These are phyloP conservation scores for Formica selysi DNA, from an alignment of 1,140 invertebrate genomes.

Conservation along the genomic window DNA sequence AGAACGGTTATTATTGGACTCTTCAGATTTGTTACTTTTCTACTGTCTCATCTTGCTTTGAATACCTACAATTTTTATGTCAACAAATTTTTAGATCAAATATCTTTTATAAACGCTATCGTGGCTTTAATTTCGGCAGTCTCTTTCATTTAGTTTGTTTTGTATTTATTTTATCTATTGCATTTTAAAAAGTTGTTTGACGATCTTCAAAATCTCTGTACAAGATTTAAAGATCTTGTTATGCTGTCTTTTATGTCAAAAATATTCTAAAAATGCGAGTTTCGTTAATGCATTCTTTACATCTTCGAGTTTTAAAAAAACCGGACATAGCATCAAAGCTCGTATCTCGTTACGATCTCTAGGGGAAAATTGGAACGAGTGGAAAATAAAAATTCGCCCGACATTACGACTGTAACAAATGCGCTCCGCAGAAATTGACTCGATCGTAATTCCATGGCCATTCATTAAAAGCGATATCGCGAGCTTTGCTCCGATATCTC, in stretches of 20 bases:
- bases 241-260: neutral
- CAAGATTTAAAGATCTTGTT: neutral
- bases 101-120: neutral
- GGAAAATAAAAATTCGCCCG: conserved; percentile 33
- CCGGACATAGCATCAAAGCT: neutral
- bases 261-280: neutral
- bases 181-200: neutral
- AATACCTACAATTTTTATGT: neutral
- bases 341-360: conserved; percentile 11
- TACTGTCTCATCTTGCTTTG: neutral
- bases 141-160: neutral
- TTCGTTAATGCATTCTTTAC: neutral
- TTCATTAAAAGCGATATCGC: conserved; percentile 55
- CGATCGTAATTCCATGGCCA: conserved; percentile 36
- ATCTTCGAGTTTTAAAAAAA: neutral
- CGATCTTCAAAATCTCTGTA: neutral
- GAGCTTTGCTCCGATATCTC: neutral
- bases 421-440: conserved; percentile 44
- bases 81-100: neutral
- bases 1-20: neutral
- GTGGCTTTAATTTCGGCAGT: neutral
- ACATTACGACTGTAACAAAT: conserved; percentile 32
- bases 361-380: neutral
- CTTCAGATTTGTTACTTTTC: neutral
- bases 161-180: neutral